Evolutionary conservation across 2,888 invertebrate species (phyloP).

Genomic region (Alentia gelatinosa): DNA sequence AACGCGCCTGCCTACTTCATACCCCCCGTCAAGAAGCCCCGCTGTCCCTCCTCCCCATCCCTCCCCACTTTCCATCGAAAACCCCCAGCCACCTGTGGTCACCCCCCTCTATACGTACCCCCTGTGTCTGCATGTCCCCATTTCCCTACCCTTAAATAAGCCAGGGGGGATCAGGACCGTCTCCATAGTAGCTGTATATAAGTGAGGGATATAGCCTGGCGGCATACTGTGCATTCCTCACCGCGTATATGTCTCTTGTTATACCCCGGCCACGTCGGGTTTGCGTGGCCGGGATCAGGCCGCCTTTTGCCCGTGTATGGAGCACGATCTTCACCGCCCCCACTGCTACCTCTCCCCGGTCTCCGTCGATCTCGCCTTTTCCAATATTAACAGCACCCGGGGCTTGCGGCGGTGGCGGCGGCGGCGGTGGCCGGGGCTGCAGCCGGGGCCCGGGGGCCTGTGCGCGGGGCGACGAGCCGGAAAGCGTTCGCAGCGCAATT

Average conservation of each 20-base stretch:
- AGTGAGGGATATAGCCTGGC: too few species aligned
- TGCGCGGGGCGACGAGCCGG: background rate
- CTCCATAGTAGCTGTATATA: too few species aligned
- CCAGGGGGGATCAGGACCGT: too few species aligned
- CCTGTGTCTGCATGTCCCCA: background rate
- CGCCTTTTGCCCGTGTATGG: background rate
- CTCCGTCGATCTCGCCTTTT: background rate
- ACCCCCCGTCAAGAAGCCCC: background rate
- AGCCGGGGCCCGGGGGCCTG: background rate
- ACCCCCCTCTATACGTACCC: too few species aligned
- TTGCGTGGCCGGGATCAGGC: background rate
- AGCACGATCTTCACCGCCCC: background rate
- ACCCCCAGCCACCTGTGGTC: too few species aligned
- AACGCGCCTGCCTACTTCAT: background rate
- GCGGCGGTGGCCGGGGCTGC: background rate
- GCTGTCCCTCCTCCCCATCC: background rate
- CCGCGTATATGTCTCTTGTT: background rate
- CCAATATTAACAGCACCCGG: background rate
- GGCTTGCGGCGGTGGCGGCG: background rate
- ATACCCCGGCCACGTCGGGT: background rate
- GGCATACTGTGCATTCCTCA: too few species aligned
- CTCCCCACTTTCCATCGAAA: too few species aligned
- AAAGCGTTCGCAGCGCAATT: conserved; percentile 1
- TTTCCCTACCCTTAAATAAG: background rate
- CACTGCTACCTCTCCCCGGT: background rate